Evolutionary conservation across 1,140 invertebrate genomes (phyloP), one percentile per base, ranked within the genome.

Genomic region (Caenorhabditis briggsae): DNA sequence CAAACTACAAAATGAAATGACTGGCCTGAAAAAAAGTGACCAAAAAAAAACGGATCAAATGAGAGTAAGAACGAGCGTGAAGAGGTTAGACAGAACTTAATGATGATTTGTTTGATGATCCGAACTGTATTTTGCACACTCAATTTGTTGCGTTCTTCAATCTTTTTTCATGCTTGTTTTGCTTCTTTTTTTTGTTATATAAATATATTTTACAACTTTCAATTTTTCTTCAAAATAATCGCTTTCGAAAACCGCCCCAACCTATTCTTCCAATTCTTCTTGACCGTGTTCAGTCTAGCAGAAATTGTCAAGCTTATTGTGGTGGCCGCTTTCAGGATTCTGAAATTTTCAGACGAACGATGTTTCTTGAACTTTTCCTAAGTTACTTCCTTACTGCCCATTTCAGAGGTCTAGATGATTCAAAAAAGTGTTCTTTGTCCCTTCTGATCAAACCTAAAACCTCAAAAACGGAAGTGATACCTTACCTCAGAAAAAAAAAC

Each of bases 21-120:
- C 43, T 70, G 64, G 33, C 33, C 33, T 33, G 33, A 33, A 33
- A 33, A 33, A 33, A 33, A 53, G 50, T 53, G 50, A 50, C 70
- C 70, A 78, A 46, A 78, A 78, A 78, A 78, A 78, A 78, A 78
- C 70, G 70, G 70, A 78, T 78, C 50, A 20, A 78, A 33, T 50
- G 70, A 11, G 46, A 23, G 70, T 12, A 12, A n/a, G 12, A 50
- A 23, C n/a, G n/a, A 50, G n/a, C 2, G 43, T 16, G 50, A 78
- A 46, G 23, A 33, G 33, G 33, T 33, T 25, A 70, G 16, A 50
- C 33, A 46, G 65, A 14, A 78, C 50, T 14, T 78, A 78, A 78
- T 78, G 70, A 78, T 78, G 70, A 78, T 78, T 78, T 70, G 11
- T 43, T 46, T 33, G 41, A 46, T 70, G 9, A 12, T 78, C 46